Evolutionary conservation across 2,797 vertebrate species (phyloP), one percentile per base, ranked within the genome.

Genomic region (Clamator glandarius): DNA sequence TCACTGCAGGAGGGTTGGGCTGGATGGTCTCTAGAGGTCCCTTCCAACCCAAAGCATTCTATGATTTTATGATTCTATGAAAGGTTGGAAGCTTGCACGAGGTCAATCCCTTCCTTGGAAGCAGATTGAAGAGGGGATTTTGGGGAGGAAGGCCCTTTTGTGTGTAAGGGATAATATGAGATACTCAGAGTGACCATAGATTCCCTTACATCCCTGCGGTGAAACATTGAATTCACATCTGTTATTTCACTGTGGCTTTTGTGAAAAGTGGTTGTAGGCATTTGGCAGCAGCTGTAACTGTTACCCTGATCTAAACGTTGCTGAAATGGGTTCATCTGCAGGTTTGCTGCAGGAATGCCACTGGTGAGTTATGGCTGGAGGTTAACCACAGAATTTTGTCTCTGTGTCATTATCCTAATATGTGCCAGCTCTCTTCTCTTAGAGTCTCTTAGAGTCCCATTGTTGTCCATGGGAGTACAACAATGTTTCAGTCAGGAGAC

Each of bases 171-270:
- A 8, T 9, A 29, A 31, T 8, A 36, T 1, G 42, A 66, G 6
- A 48, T 59, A 78, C 67, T 76, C 63, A 66, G 77, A 52, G 70
- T 68, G 48, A 46, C 61, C 41, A 23, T 9, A 59, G 72, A 18
- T 35, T 84, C 2, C 1, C 15, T 61, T 5, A 18, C 2, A 4
- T 52, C 15, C 33, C 31, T 0, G 2, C 2, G 5, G 44, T 63
- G 64, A 84, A 74, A 63, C 14, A 6, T 5, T 25, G 12, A 82
- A 28, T 41, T 80, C 50, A 15, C 9, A 52, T 52, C 59, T 5
- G 4, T 72, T 6, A 3, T 74, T 94, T 59, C 35, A 11, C 68
- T 87, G 44, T 8, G 82, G 51, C 74, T 89, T 44, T 52, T 2
- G 2, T 58, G 50, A 57, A 63, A 57, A 28, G 44, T 54, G 74